Base-by-base conservation (phyloP, 2,113 vertebrate genomes). In the Psittacus erithacus region DNA sequence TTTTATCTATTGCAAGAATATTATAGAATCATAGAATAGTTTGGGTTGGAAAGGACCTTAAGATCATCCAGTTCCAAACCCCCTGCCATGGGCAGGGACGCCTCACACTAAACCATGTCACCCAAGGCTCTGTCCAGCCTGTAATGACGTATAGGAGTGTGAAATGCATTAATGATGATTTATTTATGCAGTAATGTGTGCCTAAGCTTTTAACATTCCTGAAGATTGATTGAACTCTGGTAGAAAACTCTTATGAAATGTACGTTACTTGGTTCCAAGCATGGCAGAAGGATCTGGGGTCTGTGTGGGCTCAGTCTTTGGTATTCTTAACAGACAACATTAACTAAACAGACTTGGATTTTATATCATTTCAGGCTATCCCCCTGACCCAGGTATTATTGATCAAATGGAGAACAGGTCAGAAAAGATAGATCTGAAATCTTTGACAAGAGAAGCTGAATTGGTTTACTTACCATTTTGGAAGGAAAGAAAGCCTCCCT, bases 401-500 rank as follows among this genome's bases (percentile, higher is more conserved):
- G 82, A 15, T 50, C 39, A 62, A 53, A 73, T 18, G 25, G 33
- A 79, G 68, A 81, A 47, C 62, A 47, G 17, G 39, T 12, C 50
- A 84, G 46, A 60, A 83, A 65, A 70, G 10, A 47, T 11, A 17
- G 11, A 7, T 28, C 47, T 90, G 75, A 65, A 73, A 92, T 38
- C n/a, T 65, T 76, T 85, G 44, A 69, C 31, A 18, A 22, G 71
- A 49, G 35, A 77, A 68, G 22, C 13, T 22, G 24, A 53, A 20
- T 22, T 65, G 17, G 16, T 81, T 62, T 50, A 95, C 97, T 77
- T 94, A 99, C 99, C 97, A 98, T 89, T 97, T 98, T 13, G 92
- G 63, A 57, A 99, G 98, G 39, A 99, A 96, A 69, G 98, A 97
- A 49, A 97, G 97, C 68, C 94, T 98, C 82, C 98, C 98, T 91